Evolutionary conservation across 2,888 invertebrate genomes (phyloP), one percentile per base, ranked within the genome.

Genomic region (Pelosia muscerda): DNA sequence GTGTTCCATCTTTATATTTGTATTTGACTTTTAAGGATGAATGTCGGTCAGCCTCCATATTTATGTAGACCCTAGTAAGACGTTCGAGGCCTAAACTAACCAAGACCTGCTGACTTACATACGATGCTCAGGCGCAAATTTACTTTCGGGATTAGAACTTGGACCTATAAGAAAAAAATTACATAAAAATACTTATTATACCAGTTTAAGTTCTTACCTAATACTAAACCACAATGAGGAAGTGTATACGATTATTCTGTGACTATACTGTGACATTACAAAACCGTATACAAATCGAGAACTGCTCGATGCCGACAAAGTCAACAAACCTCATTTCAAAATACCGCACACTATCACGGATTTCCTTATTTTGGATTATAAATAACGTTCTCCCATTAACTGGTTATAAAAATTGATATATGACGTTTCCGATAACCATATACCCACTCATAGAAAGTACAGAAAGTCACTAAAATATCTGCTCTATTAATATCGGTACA

Each of bases 401-500:
- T 22, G 61, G 25, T 63, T 68, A 62, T 54, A 75, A 74, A 75
- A 73, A 81, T 75, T 68, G 69, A 77, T 81, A 25, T 59, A 64
- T 74, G 68, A 73, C 68, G 66, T 78, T 72, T 67, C 63, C 74
- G 73, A 74, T 79, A 75, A 28, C 66, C 55, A 42, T 57, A 61
- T 72, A 66, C 55, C 73, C 72, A 73, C 74, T 74, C 72, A 56
- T 61, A 68, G 72, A 76, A 75, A 74, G 60, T 73, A 70, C 61
- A 73, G 69, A 81, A 74, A 81, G 72, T 73, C 58, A 54, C 75
- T 72, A 65, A 81, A 80, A 77, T 75, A 77, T 72, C 68, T 72
- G 66, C 77, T 81, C 83, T 82, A 81, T 73, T 78, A 74, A 81
- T 79, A 78, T 66, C 81, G 67, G 69, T 73, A 74, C 78, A 77